Evolutionary conservation across 2,888 invertebrate genomes (phyloP).

Genomic region (Geotrupes spiniger): DNA sequence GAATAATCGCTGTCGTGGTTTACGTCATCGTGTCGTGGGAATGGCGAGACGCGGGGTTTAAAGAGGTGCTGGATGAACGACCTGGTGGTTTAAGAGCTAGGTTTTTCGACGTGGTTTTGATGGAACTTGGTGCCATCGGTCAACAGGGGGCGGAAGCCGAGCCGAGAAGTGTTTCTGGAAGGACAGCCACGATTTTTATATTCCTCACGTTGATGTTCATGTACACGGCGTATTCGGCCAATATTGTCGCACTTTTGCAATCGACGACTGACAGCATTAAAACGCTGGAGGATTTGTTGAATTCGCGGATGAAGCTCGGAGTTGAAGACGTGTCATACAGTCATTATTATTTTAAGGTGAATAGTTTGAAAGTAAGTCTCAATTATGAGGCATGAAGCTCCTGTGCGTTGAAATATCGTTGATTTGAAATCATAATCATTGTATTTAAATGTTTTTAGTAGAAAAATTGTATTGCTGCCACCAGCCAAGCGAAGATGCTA

Average conservation of each 20-base stretch:
- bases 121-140: slow-evolving; percentile 52
- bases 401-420: no score
- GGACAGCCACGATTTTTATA: slow-evolving; percentile 41
- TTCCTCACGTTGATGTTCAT: slow-evolving; percentile 54
- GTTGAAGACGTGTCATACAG: slow-evolving; percentile 58
- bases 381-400: no score
- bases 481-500: no score
- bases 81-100: slow-evolving; percentile 28
- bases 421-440: background rate
- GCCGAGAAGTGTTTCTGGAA: slow-evolving; percentile 51
- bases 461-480: background rate
- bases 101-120: slow-evolving; percentile 39
- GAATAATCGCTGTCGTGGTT: slow-evolving; percentile 30
- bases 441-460: background rate
- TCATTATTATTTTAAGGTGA: slow-evolving; percentile 64
- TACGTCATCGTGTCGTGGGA: slow-evolving; percentile 41
- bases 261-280: slow-evolving; percentile 59
- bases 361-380: no score
- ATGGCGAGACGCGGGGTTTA: slow-evolving; percentile 36
- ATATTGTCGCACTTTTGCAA: slow-evolving; percentile 64
- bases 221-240: slow-evolving; percentile 65
- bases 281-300: slow-evolving; percentile 54
- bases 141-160: slow-evolving; percentile 51
- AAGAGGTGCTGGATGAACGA: slow-evolving; percentile 8
- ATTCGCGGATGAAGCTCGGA: slow-evolving; percentile 60